Percentiles rank a stretch among this genome's conserved stretches.
phyloP scores from a whole-genome alignment of 2,888 invertebrate genomes.

The Spicauda simplicius region DNA sequence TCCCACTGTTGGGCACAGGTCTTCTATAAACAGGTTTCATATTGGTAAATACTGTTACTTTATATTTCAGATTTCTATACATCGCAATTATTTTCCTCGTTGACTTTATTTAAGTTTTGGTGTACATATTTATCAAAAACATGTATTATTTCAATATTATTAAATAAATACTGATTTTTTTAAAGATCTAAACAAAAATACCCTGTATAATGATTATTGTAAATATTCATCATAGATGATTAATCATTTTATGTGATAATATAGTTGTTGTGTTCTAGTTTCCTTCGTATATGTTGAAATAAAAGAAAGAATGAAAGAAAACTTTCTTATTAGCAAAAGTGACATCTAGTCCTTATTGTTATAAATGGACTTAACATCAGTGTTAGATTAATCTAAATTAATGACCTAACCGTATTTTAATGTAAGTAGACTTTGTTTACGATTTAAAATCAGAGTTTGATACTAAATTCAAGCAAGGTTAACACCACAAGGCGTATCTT shows the following conservation, averaged over 20 bases:
- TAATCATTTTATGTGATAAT: constrained; percentile 67
- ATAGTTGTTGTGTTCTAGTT: constrained; percentile 62
- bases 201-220: constrained; percentile 50
- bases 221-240: constrained; percentile 79
- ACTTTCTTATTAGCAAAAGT: constrained; percentile 58
- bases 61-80: no score
- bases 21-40: no score
- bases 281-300: constrained; percentile 35
- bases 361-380: constrained; percentile 50
- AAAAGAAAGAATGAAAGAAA: constrained; percentile 7
- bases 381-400: constrained; percentile 20
- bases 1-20: no score
- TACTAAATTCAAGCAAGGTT: not conserved
- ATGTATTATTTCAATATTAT: no score
- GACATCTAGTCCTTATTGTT: constrained; percentile 70
- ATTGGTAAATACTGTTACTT: no score
- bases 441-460: not conserved
- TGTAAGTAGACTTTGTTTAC: not conserved
- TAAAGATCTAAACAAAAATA: not conserved
- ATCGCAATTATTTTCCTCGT: no score
- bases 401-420: not conserved
- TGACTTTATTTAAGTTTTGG: no score
- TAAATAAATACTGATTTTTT: not conserved
- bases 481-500: not conserved
- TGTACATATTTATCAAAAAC: no score